Percentiles rank a stretch among this genome's conserved stretches.
phyloP scores from a whole-genome alignment of 2,888 invertebrate genomes.

The Eilema depressum region DNA sequence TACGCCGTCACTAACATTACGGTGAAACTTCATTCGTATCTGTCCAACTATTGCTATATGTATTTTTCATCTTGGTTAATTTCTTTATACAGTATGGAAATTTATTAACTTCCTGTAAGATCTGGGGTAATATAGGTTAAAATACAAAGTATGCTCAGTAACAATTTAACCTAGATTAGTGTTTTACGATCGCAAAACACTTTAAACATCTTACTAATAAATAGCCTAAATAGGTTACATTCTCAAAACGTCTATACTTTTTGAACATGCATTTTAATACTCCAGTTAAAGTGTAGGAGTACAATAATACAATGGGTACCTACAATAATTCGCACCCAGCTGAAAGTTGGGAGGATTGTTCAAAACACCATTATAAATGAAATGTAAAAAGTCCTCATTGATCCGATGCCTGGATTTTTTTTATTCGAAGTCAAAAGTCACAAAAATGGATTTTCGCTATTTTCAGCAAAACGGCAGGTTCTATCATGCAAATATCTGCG shows the following conservation, averaged over 20 bases:
- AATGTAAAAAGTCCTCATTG: no score
- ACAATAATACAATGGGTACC: no score
- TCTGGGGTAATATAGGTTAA: constrained; percentile 27
- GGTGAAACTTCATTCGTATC: constrained; percentile 33
- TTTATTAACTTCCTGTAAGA: constrained; percentile 29
- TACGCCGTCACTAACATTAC: background rate
- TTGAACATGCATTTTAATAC: background rate
- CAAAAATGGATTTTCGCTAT: no score
- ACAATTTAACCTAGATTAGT: constrained; percentile 34
- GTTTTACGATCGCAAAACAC: constrained; percentile 24
- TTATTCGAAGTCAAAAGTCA: no score
- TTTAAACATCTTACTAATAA: background rate
- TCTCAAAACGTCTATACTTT: background rate
- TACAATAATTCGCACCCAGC: no score
- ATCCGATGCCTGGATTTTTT: no score
- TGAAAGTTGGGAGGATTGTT: no score
- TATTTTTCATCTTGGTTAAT: constrained; percentile 19
- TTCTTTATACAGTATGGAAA: constrained; percentile 29
- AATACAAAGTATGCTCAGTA: constrained; percentile 20
- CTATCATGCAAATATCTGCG: no score
- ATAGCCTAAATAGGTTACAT: constrained; percentile 2
- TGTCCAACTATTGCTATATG: constrained; percentile 14
- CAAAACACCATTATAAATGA: no score
- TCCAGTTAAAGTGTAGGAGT: no score
- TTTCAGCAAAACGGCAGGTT: no score